Evolutionary conservation across 2,113 vertebrate species (phyloP).

Genomic region (Ictalurus punctatus): DNA sequence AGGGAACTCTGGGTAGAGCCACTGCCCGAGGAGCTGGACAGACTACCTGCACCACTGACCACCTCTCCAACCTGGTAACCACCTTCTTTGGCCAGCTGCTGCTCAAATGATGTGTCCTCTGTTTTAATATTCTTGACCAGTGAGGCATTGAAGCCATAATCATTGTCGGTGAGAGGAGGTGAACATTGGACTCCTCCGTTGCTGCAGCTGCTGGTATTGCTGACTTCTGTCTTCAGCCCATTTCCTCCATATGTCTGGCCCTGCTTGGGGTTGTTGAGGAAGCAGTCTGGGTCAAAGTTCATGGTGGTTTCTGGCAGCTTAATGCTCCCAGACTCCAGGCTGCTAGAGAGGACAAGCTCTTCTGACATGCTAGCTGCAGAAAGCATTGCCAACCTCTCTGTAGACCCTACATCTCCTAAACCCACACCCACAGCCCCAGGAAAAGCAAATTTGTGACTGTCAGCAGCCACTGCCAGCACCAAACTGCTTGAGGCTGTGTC

Average conservation of each 20-base stretch:
- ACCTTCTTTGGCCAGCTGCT: conserved; percentile 85
- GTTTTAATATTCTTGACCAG: conserved; percentile 95
- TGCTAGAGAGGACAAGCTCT: conserved; percentile 93
- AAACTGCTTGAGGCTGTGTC: conserved; percentile 83
- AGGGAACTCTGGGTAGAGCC: conserved; percentile 77
- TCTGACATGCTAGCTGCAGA: conserved; percentile 78
- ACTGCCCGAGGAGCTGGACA: conserved; percentile 76
- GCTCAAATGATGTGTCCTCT: conserved; percentile 86
- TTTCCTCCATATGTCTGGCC: conserved; percentile 96
- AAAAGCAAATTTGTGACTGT: conserved; percentile 94
- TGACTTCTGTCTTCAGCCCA: conserved; percentile 81
- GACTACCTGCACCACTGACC: conserved; percentile 66
- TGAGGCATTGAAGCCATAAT: conserved; percentile 81
- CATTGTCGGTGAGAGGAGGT: conserved; percentile 71
- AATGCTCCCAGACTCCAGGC: conserved; percentile 82
- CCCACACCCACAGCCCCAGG: conserved; percentile 80
- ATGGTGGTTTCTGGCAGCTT: conserved; percentile 93
- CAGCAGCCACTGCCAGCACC: conserved; percentile 88
- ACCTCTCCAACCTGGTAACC: conserved; percentile 73
- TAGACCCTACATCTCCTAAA: conserved; percentile 61
- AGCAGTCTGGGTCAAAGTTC: conserved; percentile 99
- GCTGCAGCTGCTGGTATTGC: conserved; percentile 66
- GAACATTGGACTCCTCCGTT: conserved; percentile 52
- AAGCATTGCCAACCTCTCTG: conserved; percentile 80
- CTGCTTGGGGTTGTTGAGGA: conserved; percentile 99